Conservation (phyloP, 2,888 invertebrate genomes). For the Cacoxenus indagator region DNA sequence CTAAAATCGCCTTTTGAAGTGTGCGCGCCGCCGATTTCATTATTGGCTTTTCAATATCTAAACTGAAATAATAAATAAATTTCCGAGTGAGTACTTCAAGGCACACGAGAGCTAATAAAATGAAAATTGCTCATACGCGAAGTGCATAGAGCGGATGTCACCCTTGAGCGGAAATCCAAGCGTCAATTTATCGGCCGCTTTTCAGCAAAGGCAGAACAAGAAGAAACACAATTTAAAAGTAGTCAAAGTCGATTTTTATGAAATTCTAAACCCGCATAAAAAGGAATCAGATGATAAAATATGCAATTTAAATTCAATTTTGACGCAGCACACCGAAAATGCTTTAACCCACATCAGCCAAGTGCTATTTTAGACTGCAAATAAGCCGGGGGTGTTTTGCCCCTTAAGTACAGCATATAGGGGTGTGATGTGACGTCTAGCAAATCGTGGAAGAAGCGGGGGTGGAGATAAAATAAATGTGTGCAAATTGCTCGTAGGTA, state of each 20-base stretch:
- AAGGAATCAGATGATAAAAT: constrained; percentile 23
- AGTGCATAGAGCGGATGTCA: constrained; percentile 14
- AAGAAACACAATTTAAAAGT: neutral
- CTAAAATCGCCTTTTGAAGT: too few relatives aligned
- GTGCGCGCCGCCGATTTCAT: too few relatives aligned
- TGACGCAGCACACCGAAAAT: constrained; percentile 14
- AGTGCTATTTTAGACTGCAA: neutral
- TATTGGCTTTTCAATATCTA: too few relatives aligned
- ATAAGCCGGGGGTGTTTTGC: constrained; percentile 5
- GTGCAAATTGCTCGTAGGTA: neutral
- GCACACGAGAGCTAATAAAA: neutral
- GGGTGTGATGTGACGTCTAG: neutral
- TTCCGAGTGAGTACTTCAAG: too few relatives aligned
- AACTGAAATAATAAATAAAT: too few relatives aligned
- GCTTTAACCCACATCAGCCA: constrained; percentile 12
- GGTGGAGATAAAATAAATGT: neutral
- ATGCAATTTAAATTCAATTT: constrained; percentile 41
- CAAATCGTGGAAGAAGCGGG: neutral
- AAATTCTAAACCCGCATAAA: constrained; percentile 18
- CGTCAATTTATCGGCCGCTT: constrained; percentile 22
- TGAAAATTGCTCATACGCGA: neutral
- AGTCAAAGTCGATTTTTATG: neutral
- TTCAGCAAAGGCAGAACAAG: constrained; percentile 8
- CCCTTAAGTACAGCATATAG: neutral
- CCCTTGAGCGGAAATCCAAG: neutral